phyloP scores from a whole-genome alignment of 1,140 invertebrate species.

The Heliothis subflexa region DNA sequence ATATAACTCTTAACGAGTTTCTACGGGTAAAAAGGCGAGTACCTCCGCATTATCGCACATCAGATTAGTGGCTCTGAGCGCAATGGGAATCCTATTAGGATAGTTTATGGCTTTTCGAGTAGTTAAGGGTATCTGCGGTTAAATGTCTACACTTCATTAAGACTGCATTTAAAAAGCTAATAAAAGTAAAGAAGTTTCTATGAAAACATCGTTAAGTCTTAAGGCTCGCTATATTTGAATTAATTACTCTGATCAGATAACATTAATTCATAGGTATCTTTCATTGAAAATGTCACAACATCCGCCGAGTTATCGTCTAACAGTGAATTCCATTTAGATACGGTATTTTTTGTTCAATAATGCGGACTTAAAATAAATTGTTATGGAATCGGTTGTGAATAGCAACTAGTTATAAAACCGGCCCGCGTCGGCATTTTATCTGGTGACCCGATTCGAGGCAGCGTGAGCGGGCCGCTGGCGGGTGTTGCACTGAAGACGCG shows the following conservation, averaged over 20 bases:
- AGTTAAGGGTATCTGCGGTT: not conserved
- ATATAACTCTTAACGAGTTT: conserved; percentile 53
- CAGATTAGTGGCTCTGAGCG: conserved; percentile 31
- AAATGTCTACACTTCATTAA: not conserved
- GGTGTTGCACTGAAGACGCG: conserved; percentile 81
- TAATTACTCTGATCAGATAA: conserved; percentile 32
- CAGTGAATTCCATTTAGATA: conserved; percentile 37
- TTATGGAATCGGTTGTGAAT: conserved; percentile 40
- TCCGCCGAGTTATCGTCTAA: conserved; percentile 16
- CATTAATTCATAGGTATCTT: conserved; percentile 30
- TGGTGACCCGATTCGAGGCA: conserved; percentile 61
- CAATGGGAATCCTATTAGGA: conserved; percentile 6
- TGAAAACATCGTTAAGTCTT: not conserved
- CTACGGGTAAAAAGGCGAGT: conserved; percentile 38
- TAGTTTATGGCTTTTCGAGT: conserved; percentile 15
- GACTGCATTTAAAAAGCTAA: not conserved
- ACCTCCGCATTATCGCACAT: conserved; percentile 32
- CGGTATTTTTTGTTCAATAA: conserved; percentile 41
- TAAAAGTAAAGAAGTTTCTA: not conserved
- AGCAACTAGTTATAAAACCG: conserved; percentile 50
- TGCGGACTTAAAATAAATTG: conserved; percentile 29
- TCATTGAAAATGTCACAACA: conserved; percentile 3
- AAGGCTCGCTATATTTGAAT: conserved; percentile 1
- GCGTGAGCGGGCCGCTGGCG: conserved; percentile 60
- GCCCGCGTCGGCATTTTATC: conserved; percentile 51